Evolutionary conservation across 35 echinoderm and acorn worm genomes (phyloP).

Genomic region (Heliocidaris tuberculata): DNA sequence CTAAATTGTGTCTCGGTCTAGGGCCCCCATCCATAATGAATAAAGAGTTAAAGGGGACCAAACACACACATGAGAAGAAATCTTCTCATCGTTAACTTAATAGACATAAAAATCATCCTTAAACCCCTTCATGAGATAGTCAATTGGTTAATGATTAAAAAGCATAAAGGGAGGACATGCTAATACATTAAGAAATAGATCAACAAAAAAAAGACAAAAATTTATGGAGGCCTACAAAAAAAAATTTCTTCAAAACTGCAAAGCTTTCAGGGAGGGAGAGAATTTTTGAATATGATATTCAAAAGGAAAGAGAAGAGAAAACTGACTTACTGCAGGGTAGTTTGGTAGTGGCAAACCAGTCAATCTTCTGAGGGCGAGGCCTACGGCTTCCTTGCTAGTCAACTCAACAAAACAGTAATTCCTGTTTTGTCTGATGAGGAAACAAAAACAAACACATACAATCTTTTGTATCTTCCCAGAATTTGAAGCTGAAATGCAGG

Average conservation of each 20-base stretch:
- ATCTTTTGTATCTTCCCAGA: neutral
- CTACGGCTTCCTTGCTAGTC: slow-evolving; percentile 29
- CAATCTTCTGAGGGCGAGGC: neutral
- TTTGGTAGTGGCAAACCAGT: slow-evolving; percentile 32
- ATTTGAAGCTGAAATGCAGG: no score
- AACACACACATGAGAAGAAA: no score
- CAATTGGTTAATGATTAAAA: no score
- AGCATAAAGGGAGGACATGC: no score
- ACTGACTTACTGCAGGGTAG: slow-evolving; percentile 37
- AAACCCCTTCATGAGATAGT: no score
- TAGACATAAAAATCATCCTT: no score
- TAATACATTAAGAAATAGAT: no score
- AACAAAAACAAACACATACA: neutral
- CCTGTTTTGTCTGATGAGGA: neutral
- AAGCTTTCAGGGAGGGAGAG: neutral
- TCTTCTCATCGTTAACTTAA: no score
- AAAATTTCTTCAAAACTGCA: neutral
- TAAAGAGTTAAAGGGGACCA: no score
- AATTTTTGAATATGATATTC: neutral
- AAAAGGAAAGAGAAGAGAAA: neutral
- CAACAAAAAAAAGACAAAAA: no score
- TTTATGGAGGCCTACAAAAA: neutral
- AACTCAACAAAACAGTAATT: slow-evolving; percentile 49
- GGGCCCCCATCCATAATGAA: no score
- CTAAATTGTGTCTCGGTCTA: no score